Evolutionary conservation across 1,140 invertebrate genomes (phyloP).

Genomic region (Pseudomyrmex flavicornis): DNA sequence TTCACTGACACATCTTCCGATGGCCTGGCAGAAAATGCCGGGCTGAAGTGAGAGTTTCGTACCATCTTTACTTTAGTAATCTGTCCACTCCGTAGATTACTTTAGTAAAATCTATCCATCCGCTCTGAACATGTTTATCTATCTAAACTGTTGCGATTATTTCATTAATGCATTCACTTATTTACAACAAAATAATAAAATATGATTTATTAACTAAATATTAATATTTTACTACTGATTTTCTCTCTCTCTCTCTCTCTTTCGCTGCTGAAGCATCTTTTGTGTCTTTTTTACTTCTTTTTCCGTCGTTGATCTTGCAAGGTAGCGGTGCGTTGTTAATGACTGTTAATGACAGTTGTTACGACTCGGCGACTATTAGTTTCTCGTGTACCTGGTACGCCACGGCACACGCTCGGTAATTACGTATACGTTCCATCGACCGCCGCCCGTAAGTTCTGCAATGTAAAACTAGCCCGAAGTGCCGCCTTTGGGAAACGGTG

Average conservation of each 20-base stretch:
- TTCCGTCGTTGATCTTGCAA: constrained; percentile 64
- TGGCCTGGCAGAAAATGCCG: too few relatives aligned
- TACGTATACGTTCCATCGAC: constrained; percentile 68
- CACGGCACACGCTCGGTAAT: constrained; percentile 76
- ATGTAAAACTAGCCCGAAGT: constrained; percentile 41
- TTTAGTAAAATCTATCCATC: too few relatives aligned
- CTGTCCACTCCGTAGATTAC: too few relatives aligned
- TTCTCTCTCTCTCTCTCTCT: background rate
- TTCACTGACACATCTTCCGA: too few relatives aligned
- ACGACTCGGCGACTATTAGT: constrained; percentile 78
- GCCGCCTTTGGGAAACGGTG: constrained; percentile 38
- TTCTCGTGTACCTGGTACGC: constrained; percentile 77
- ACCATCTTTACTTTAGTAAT: too few relatives aligned
- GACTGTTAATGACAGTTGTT: constrained; percentile 83
- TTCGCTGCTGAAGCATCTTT: constrained; percentile 46
- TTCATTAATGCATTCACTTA: too few relatives aligned
- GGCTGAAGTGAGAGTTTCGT: too few relatives aligned
- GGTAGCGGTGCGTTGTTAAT: constrained; percentile 82
- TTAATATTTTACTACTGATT: constrained; percentile 35
- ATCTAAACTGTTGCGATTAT: too few relatives aligned
- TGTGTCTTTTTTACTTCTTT: constrained; percentile 22
- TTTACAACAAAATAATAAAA: background rate
- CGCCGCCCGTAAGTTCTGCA: constrained; percentile 42
- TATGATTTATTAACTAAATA: background rate
- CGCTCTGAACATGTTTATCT: too few relatives aligned